Evolutionary conservation across 1,140 invertebrate species (phyloP).

Genomic region (Linepithema humile): DNA sequence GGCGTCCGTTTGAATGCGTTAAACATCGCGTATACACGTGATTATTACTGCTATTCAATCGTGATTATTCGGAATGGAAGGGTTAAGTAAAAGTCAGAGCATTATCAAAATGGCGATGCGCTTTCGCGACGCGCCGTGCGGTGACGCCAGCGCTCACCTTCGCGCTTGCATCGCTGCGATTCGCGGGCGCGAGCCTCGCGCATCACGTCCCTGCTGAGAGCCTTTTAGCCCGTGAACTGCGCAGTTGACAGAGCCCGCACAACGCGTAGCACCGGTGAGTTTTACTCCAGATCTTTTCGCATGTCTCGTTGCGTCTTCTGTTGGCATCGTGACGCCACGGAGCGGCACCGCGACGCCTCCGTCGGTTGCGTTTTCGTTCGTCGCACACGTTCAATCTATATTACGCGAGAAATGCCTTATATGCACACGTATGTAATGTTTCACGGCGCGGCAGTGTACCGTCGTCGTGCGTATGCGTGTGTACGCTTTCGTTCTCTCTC

Average conservation of each 20-base stretch:
- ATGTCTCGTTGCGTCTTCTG: background rate
- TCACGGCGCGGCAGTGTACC: background rate
- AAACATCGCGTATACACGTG: background rate
- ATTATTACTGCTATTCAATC: too few species aligned
- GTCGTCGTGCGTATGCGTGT: conserved; percentile 14
- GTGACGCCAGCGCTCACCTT: conserved; percentile 48
- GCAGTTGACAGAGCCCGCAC: conserved; percentile 78
- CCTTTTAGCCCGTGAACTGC: conserved; percentile 78
- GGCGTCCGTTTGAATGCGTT: background rate
- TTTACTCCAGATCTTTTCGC: conserved; percentile 60
- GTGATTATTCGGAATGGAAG: too few species aligned
- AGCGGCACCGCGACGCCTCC: background rate
- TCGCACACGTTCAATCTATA: background rate
- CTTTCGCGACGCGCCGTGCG: conserved; percentile 32
- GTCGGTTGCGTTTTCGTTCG: background rate
- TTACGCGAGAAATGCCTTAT: conserved; percentile 18
- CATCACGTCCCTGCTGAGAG: conserved; percentile 75
- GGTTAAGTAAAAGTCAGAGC: too few species aligned
- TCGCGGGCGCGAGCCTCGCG: conserved; percentile 71
- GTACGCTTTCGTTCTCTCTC: background rate
- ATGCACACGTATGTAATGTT: conserved; percentile 17
- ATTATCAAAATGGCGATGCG: background rate
- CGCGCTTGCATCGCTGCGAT: conserved; percentile 44
- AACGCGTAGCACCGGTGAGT: conserved; percentile 79
- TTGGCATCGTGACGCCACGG: too few species aligned